These are phyloP conservation scores for Ctenodactylus gundi DNA, from an alignment of 2,113 vertebrate species.

Conservation along the genomic window DNA sequence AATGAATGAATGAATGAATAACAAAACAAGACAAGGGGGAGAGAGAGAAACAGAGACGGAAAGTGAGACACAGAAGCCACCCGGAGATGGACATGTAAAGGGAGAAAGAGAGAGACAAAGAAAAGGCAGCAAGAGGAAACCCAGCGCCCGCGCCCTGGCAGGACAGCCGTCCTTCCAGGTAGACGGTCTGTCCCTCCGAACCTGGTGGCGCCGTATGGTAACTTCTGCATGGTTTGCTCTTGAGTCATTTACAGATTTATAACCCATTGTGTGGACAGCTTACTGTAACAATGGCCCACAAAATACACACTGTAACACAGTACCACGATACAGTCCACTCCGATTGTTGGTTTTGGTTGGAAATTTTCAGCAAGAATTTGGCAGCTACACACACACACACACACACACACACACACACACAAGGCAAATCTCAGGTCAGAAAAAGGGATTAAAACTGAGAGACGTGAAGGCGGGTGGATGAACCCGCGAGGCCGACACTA, in stretches of 20 bases:
- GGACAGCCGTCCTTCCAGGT: not conserved
- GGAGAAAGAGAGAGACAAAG: not conserved
- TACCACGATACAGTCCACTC: no score
- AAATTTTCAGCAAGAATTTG: not conserved
- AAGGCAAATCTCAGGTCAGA: not conserved
- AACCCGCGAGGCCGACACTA: not conserved
- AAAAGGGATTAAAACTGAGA: no score
- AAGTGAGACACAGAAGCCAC: not conserved
- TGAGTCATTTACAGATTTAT: rapidly evolving
- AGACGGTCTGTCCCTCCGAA: not conserved
- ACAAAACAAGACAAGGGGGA: not conserved
- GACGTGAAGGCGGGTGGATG: no score
- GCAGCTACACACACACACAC: not conserved
- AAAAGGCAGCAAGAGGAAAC: no score
- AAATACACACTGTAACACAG: rapidly evolving
- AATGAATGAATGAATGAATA: not conserved
- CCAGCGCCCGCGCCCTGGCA: no score
- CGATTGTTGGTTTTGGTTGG: not conserved
- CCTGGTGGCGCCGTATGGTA: no score
- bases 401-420: no score
- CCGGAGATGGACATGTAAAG: not conserved
- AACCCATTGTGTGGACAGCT: rapidly evolving
- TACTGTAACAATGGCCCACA: not conserved
- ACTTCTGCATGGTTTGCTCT: rapidly evolving
- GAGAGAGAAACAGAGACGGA: not conserved